phyloP scores from a whole-genome alignment of 2,888 invertebrate species.

The Tinea trinotella region DNA sequence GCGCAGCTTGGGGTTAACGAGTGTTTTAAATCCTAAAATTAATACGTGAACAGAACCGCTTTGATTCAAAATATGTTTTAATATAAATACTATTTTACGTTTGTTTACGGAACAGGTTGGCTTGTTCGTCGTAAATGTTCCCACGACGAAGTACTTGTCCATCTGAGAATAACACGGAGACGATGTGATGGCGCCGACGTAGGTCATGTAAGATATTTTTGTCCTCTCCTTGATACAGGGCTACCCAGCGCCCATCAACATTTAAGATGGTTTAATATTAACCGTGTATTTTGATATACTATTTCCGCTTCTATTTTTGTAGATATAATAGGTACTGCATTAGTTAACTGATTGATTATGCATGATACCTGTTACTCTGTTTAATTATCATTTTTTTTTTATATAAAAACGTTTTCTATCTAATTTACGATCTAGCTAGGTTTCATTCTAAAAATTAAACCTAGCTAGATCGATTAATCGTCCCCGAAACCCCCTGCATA shows the following conservation, averaged over 20 bases:
- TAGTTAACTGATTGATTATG: no score
- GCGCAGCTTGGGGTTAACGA: no score
- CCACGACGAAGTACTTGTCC: slow-evolving; percentile 22
- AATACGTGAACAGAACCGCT: background rate
- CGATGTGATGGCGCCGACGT: slow-evolving; percentile 44
- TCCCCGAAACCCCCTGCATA: no score
- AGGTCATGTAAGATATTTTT: slow-evolving; percentile 66
- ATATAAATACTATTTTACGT: background rate
- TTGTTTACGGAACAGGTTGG: background rate
- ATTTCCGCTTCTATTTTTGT: slow-evolving; percentile 4
- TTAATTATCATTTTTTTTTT: no score
- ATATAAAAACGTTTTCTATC: no score
- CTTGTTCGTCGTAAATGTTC: background rate
- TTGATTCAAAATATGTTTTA: background rate
- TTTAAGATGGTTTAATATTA: slow-evolving; percentile 58
- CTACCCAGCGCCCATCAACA: slow-evolving; percentile 58
- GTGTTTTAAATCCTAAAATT: no score
- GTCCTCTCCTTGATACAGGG: slow-evolving; percentile 68
- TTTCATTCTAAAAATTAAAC: no score
- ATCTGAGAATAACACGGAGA: slow-evolving; percentile 35
- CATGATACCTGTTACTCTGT: no score
- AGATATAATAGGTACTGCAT: no score
- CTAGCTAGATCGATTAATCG: no score
- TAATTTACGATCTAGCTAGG: no score
- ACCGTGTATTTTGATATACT: slow-evolving; percentile 27